Conservation (phyloP, 2,888 invertebrate species). For the Ectemnius continuus region DNA sequence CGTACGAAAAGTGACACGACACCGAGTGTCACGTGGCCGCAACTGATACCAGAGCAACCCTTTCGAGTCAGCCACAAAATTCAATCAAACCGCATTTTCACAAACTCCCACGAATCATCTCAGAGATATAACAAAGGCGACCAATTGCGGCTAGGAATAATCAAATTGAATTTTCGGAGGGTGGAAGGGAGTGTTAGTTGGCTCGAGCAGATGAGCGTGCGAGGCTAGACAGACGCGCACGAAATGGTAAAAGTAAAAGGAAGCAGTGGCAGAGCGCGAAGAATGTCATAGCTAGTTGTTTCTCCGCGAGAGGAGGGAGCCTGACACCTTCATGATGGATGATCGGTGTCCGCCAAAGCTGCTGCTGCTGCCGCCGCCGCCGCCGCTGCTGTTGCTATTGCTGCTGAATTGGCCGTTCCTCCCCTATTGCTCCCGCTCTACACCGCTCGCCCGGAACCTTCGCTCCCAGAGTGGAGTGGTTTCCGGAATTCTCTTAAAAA, state of each 20-base stretch:
- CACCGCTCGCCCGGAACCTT: too few species aligned
- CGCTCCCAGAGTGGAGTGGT: too few species aligned
- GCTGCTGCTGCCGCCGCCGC: slow-evolving; percentile 64
- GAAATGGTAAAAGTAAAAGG: slow-evolving; percentile 62
- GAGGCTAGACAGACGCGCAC: slow-evolving; percentile 53
- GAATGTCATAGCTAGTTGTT: slow-evolving; percentile 77
- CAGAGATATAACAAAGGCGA: too few species aligned
- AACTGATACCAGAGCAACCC: not conserved
- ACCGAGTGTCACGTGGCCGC: slow-evolving; percentile 2
- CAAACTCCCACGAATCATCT: too few species aligned
- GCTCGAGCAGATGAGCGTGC: slow-evolving; percentile 33
- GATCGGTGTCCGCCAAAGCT: slow-evolving; percentile 69
- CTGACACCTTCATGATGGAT: slow-evolving; percentile 77
- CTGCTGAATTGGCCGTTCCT: slow-evolving; percentile 16
- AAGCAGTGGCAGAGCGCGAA: slow-evolving; percentile 71
- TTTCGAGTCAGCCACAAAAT: too few species aligned
- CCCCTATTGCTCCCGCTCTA: slow-evolving; percentile 4
- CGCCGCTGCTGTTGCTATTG: slow-evolving; percentile 60
- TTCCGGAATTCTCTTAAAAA: too few species aligned
- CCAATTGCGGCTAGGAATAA: too few species aligned
- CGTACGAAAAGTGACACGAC: slow-evolving; percentile 30
- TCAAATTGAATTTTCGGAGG: slow-evolving; percentile 2
- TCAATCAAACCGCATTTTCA: too few species aligned
- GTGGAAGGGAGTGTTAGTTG: slow-evolving; percentile 33
- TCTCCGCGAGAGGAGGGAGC: slow-evolving; percentile 69